Conservation (phyloP, 2,888 invertebrate species). For the Pseudanteris insignis region DNA sequence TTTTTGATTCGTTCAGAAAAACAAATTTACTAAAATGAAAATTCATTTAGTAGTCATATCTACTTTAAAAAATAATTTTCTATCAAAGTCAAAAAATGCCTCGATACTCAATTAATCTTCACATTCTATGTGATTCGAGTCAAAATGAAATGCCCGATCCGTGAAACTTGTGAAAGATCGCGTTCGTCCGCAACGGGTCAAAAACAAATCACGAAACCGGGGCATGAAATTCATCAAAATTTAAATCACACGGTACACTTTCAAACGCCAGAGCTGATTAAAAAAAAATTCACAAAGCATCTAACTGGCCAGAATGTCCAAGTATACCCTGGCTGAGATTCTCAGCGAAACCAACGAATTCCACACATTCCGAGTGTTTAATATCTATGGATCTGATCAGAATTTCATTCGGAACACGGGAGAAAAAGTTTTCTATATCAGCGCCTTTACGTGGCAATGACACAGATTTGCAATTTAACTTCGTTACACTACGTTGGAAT, state of each 20-base stretch:
- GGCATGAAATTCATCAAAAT: constrained; percentile 9
- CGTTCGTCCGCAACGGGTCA: too few species aligned
- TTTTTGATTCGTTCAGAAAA: too few species aligned
- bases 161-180: too few species aligned
- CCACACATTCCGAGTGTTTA: constrained; percentile 11
- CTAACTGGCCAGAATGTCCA: constrained; percentile 15
- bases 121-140: too few species aligned
- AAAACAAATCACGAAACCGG: constrained; percentile 9
- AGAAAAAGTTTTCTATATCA: constrained; percentile 23
- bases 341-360: constrained; percentile 19
- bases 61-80: too few species aligned
- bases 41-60: too few species aligned
- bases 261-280: constrained; percentile 7
- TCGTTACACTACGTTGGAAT: neutral
- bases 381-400: constrained; percentile 28
- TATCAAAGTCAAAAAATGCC: too few species aligned
- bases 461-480: constrained; percentile 23
- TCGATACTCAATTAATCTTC: too few species aligned
- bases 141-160: too few species aligned
- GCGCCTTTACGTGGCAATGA: constrained; percentile 14
- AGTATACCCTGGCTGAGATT: constrained; percentile 2
- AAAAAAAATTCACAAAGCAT: constrained; percentile 8
- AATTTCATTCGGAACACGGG: constrained; percentile 10
- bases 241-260: constrained; percentile 6
- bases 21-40: too few species aligned